These are phyloP conservation scores for Meteorus cinctellus DNA, from an alignment of 2,888 invertebrate species.

Conservation along the genomic window DNA sequence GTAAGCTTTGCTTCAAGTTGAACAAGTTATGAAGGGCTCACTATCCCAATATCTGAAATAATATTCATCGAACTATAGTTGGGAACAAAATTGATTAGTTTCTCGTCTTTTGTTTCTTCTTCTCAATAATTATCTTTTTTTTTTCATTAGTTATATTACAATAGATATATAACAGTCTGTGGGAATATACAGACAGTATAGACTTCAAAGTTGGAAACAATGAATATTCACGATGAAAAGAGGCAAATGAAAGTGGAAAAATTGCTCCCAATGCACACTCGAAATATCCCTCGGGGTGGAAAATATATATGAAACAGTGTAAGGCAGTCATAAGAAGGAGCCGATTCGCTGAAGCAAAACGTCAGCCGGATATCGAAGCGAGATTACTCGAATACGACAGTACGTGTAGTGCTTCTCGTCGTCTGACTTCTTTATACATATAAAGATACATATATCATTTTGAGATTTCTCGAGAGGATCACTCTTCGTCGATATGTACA, in stretches of 20 bases:
- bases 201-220: not conserved
- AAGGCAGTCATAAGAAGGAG: conserved; percentile 24
- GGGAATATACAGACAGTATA: not conserved
- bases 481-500: not conserved
- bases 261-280: conserved; percentile 13
- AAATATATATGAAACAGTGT: conserved; percentile 41
- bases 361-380: conserved; percentile 49
- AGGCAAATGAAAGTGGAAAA: conserved; percentile 16
- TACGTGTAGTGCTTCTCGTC: conserved; percentile 30
- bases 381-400: conserved; percentile 45
- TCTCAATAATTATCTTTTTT: not conserved
- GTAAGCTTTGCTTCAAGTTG: no score
- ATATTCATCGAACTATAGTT: no score
- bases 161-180: not conserved
- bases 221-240: conserved; percentile 17
- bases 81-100: not conserved
- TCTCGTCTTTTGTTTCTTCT: not conserved
- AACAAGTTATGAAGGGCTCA: no score
- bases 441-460: not conserved
- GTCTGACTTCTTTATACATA: conserved; percentile 22
- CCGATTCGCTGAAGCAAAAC: conserved; percentile 42
- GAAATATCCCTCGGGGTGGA: conserved; percentile 33
- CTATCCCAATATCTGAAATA: no score
- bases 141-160: not conserved
- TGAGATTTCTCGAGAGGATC: conserved; percentile 33